A percentile compares a stretch with the other conserved stretches of the same genome.
Evolutionary conservation across 2,888 invertebrate species (phyloP).

Genomic region (Drosophila fulvimacula): DNA sequence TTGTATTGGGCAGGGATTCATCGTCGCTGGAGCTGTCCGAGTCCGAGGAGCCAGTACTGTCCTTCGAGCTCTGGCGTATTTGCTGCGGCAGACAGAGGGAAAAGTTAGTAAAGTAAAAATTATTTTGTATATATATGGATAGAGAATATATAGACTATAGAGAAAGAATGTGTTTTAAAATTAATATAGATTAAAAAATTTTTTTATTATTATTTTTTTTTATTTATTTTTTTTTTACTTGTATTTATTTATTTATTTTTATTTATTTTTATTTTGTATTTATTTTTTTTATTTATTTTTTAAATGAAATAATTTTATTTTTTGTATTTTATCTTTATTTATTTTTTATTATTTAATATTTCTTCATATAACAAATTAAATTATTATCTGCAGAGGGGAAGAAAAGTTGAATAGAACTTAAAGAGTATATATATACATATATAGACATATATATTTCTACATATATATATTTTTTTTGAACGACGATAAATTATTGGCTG

Average conservation of each 20-base stretch:
- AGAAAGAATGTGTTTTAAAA: no score
- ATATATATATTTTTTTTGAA: not conserved
- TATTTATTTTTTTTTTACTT: no score
- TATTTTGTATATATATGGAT: not conserved
- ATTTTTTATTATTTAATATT: no score
- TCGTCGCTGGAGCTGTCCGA: slow-evolving; percentile 91
- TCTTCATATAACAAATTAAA: not conserved
- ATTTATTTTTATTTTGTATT: no score
- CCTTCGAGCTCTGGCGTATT: slow-evolving; percentile 91
- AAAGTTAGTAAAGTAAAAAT: no score
- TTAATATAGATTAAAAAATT: no score
- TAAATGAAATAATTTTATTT: no score
- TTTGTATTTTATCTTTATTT: no score
- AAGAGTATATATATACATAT: not conserved
- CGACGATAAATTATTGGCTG: slow-evolving; percentile 12
- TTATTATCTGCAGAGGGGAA: not conserved
- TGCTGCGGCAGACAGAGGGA: slow-evolving; percentile 82
- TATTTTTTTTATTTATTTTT: no score
- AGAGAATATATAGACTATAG: not conserved
- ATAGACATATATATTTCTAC: not conserved
- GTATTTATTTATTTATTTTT: no score
- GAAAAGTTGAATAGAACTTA: not conserved
- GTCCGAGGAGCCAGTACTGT: slow-evolving; percentile 90
- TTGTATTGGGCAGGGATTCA: slow-evolving; percentile 85
- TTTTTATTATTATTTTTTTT: no score